A percentile compares a stretch with the other conserved stretches of the same genome.
phyloP scores from a whole-genome alignment of 2,797 vertebrate genomes.

The Spinibarbus caldwelli region DNA sequence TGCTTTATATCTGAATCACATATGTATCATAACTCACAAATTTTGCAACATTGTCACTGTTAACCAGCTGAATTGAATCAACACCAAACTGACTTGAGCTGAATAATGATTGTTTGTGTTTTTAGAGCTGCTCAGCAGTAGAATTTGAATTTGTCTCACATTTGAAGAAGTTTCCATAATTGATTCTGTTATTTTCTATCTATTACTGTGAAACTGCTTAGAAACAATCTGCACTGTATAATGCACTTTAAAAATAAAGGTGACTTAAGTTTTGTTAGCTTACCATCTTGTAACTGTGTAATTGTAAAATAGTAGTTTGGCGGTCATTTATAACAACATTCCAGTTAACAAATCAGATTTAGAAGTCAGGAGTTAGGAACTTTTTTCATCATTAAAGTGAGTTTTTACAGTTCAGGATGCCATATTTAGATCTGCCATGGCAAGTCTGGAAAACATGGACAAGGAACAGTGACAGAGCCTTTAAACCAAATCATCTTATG shows the following conservation, averaged over 20 bases:
- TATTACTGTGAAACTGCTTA: no score
- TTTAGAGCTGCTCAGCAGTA: not conserved
- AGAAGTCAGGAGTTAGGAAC: no score
- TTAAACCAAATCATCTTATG: constrained; percentile 52
- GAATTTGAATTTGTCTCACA: not conserved
- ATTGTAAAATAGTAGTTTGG: not conserved
- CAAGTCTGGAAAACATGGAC: constrained; percentile 36
- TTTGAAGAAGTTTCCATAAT: not conserved
- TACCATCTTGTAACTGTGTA: not conserved
- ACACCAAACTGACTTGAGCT: not conserved
- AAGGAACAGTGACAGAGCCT: constrained; percentile 40
- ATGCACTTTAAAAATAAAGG: no score
- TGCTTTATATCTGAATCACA: not conserved
- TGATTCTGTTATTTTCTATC: not conserved
- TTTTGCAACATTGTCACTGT: not conserved
- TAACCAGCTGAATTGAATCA: not conserved
- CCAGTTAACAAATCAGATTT: no score
- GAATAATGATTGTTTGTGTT: not conserved
- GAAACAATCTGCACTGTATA: no score
- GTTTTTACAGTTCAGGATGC: not conserved
- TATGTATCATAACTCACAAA: not conserved
- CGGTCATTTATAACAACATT: not conserved
- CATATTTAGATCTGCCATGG: constrained; percentile 8
- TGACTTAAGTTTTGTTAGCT: not conserved
- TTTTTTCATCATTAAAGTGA: no score